phyloP scores from a whole-genome alignment of 2,797 vertebrate genomes.

The Paguma larvata region DNA sequence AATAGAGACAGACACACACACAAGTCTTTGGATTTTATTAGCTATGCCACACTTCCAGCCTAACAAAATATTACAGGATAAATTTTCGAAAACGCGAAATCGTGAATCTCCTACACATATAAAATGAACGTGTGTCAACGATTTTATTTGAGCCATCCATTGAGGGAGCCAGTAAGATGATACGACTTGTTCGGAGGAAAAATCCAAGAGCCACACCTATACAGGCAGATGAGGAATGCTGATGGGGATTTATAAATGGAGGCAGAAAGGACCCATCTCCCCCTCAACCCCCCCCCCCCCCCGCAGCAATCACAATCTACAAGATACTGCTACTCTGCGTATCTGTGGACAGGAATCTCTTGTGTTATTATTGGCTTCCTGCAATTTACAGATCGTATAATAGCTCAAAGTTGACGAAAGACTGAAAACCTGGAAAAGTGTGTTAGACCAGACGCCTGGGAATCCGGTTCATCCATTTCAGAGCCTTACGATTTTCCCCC shows the following conservation, averaged over 20 bases:
- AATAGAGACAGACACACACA: neutral
- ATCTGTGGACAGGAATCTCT: neutral
- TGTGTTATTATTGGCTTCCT: neutral
- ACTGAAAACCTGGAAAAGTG: neutral
- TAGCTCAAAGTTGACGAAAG: neutral
- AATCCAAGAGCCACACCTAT: neutral
- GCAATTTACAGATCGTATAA: neutral
- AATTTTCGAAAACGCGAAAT: neutral
- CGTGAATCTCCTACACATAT: neutral
- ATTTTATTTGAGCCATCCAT: neutral
- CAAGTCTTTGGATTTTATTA: neutral
- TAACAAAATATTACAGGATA: neutral
- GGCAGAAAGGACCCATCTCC: neutral
- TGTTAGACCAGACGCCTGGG: neutral
- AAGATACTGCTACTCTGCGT: neutral
- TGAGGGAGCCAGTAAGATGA: neutral
- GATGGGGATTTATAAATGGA: neutral
- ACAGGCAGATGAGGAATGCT: neutral
- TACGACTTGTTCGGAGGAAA: neutral
- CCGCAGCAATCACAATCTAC: rapidly evolving
- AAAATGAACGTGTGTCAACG: neutral
- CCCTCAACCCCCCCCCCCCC: no score
- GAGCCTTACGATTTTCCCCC: neutral
- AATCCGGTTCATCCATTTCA: neutral
- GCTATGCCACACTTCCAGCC: neutral